Base-by-base conservation (phyloP, 2,797 vertebrate species). In the Enteromius fasciolatus region DNA sequence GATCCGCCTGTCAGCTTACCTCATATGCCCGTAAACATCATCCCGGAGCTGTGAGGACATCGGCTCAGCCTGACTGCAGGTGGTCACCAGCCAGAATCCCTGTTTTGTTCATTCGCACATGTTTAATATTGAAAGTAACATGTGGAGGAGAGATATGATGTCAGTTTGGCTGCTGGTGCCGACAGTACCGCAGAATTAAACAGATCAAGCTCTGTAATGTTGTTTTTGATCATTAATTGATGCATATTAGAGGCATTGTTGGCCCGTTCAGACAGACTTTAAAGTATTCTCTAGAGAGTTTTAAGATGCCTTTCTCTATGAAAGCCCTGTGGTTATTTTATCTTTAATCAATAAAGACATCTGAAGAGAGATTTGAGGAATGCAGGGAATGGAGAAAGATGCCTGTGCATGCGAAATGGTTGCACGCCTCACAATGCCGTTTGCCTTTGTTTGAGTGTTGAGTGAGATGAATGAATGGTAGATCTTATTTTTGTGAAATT, bases 211-310 rank as follows among this genome's bases (percentile, higher is more conserved):
- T 68, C 17, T 57, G 46, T 76, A 11, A 54, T 76, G 25, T 10
- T 76, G 31, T 44, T 75, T 31, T 75, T 67, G 31, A 74, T 66
- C 70, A 48, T 87, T 84, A 80, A 84, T 82, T 75, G 82, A 76
- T 46, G 25, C 17, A 17, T 61, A 50, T 82, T 44, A 36, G 59
- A 76, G 50, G 28, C 41, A 75, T 28, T 20, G 11, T 41, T 67
- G 52, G 44, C 68, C 44, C 28, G 25, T 63, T 70, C 61, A 80
- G 67, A 77, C 23, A 57, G 54, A 36, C 57, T 67, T 84, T 80
- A 78, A 78, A 70, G 44, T 64, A 46, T 75, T 57, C 33, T 36
- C 18, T 67, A 33, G 39, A 44, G 10, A 23, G 54, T 75, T 70
- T 74, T 79, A 64, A 46, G 54, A 64, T 44, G 28, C 28, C 5